phyloP scores from a whole-genome alignment of 1,140 invertebrate genomes.

The Berghia stephanieae region DNA sequence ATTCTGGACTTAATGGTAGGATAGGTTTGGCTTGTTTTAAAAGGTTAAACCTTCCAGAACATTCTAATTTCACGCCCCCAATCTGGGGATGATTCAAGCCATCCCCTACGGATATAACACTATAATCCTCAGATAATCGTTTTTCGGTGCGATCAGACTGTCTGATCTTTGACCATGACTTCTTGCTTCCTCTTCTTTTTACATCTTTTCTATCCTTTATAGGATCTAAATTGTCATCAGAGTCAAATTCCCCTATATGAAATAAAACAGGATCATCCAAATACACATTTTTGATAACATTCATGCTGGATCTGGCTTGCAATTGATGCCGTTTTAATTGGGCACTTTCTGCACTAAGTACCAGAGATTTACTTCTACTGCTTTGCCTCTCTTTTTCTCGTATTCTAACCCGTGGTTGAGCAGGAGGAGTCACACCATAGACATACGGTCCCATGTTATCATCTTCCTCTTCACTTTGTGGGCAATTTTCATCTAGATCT shows the following conservation, averaged over 20 bases:
- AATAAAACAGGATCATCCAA: slow-evolving; percentile 46
- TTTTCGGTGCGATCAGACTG: slow-evolving; percentile 50
- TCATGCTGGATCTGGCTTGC: slow-evolving; percentile 36
- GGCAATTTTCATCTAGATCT: slow-evolving; percentile 10
- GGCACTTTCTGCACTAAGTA: slow-evolving; percentile 34
- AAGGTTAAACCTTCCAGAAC: slow-evolving; percentile 22
- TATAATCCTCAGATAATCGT: slow-evolving; percentile 48
- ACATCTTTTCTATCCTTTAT: slow-evolving; percentile 46
- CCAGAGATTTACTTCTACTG: slow-evolving; percentile 4
- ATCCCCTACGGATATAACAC: slow-evolving; percentile 16
- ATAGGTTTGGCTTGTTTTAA: slow-evolving; percentile 23
- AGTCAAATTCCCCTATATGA: slow-evolving; percentile 49
- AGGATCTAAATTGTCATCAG: slow-evolving; percentile 54
- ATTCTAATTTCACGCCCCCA: slow-evolving; percentile 10
- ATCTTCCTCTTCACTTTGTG: slow-evolving; percentile 24
- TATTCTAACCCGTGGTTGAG: slow-evolving; percentile 2
- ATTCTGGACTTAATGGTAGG: slow-evolving; percentile 39
- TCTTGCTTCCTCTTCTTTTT: slow-evolving; percentile 41
- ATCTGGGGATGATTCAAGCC: slow-evolving; percentile 11
- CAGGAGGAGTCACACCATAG: slow-evolving; percentile 25
- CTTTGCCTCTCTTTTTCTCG: slow-evolving; percentile 23
- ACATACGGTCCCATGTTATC: not conserved
- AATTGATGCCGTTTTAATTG: slow-evolving; percentile 34
- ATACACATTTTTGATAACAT: slow-evolving; percentile 54
- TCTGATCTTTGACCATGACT: slow-evolving; percentile 48